These are phyloP conservation scores for Herpailurus yagouaroundi DNA, from an alignment of 2,113 vertebrate species.

Conservation along the genomic window DNA sequence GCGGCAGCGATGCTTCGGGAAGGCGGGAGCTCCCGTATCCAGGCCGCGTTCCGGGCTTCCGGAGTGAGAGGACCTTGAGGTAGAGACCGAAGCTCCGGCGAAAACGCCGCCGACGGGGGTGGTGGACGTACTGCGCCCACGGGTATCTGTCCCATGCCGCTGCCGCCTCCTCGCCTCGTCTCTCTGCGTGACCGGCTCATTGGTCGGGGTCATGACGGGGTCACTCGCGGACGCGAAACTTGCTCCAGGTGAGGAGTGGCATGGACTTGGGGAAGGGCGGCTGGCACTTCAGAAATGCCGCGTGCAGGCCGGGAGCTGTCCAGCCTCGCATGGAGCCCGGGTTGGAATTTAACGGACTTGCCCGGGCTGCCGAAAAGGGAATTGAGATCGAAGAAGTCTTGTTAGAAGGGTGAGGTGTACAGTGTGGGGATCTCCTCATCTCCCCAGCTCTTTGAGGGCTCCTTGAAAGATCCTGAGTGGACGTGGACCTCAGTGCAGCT, in stretches of 20 bases:
- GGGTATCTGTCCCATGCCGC: background rate
- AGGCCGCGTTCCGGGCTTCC: constrained; percentile 87
- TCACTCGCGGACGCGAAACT: background rate
- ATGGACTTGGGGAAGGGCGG: background rate
- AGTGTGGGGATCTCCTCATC: background rate
- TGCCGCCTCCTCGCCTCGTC: background rate
- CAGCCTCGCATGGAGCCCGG: background rate
- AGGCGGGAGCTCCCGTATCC: constrained; percentile 52
- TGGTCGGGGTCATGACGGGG: background rate
- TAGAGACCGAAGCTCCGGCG: constrained; percentile 89
- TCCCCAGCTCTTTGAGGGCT: background rate
- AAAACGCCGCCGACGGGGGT: background rate
- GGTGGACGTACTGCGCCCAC: background rate
- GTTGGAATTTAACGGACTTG: background rate
- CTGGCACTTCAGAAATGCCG: background rate
- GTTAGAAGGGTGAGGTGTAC: background rate
- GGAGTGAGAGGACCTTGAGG: constrained; percentile 88
- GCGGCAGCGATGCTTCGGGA: background rate
- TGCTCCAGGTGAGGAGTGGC: background rate
- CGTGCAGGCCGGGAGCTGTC: constrained; percentile 62
- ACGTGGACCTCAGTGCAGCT: background rate
- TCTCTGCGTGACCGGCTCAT: background rate
- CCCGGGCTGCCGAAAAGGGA: background rate
- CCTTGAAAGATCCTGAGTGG: background rate
- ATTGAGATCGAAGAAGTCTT: constrained; percentile 4